Evolutionary conservation across 2,888 invertebrate species (phyloP).

Genomic region (Drosophila acutilabella): DNA sequence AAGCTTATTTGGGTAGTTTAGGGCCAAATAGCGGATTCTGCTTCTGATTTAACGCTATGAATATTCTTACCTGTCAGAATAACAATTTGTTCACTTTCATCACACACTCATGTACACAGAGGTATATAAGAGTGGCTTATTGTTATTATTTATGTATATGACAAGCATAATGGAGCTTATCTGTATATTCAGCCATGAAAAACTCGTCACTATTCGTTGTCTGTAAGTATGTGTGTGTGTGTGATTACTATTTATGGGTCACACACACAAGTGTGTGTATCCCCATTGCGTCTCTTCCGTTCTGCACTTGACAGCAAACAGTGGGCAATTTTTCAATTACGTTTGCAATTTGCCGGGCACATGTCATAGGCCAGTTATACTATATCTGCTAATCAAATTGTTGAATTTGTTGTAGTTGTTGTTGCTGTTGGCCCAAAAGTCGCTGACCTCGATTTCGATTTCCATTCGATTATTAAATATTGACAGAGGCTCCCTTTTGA

Average conservation of each 20-base stretch:
- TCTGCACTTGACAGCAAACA: slow-evolving; percentile 71
- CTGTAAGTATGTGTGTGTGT: slow-evolving; percentile 13
- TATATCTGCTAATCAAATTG: slow-evolving; percentile 51
- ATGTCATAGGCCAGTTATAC: slow-evolving; percentile 54
- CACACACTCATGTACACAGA: slow-evolving; percentile 12
- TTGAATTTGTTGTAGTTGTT: too few species aligned
- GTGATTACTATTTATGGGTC: slow-evolving; percentile 47
- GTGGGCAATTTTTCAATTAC: slow-evolving; percentile 73
- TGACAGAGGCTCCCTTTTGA: slow-evolving; percentile 26
- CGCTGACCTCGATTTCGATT: slow-evolving; percentile 48
- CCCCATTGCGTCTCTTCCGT: slow-evolving; percentile 44
- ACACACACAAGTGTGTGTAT: slow-evolving; percentile 18
- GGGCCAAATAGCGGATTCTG: slow-evolving; percentile 6
- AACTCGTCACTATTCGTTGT: slow-evolving; percentile 17
- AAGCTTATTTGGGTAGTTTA: slow-evolving; percentile 25
- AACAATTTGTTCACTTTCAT: slow-evolving; percentile 49
- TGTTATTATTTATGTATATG: slow-evolving; percentile 48
- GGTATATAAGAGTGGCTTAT: slow-evolving; percentile 35
- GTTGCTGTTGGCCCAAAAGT: slow-evolving; percentile 32
- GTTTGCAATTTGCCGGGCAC: slow-evolving; percentile 38
- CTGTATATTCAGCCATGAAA: slow-evolving; percentile 41
- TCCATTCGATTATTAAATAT: slow-evolving; percentile 50
- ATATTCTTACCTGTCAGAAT: slow-evolving; percentile 38
- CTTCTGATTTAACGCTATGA: slow-evolving; percentile 19
- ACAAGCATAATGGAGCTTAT: slow-evolving; percentile 55